phyloP scores from a whole-genome alignment of 1,140 invertebrate genomes.

The Lethrus apterus region DNA sequence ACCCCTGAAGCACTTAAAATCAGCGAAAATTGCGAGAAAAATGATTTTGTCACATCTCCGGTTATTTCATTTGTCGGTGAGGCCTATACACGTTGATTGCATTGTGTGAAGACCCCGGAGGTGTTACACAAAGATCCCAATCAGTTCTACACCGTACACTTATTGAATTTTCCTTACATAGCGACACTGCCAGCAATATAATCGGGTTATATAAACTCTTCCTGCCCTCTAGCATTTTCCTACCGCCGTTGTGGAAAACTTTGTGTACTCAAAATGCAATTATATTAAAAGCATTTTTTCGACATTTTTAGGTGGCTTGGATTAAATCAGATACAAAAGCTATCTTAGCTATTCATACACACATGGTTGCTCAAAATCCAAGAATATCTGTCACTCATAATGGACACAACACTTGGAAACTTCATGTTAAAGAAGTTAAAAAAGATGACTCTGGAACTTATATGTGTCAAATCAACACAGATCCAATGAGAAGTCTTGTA shows the following conservation, averaged over 20 bases:
- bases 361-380: conserved; percentile 81
- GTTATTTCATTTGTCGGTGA: conserved; percentile 25
- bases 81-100: conserved; percentile 36
- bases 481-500: conserved; percentile 84
- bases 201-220: conserved; percentile 11
- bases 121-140: conserved; percentile 39
- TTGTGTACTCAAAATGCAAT: conserved; percentile 5
- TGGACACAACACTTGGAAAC: conserved; percentile 85
- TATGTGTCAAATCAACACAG: conserved; percentile 89
- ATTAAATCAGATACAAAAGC: conserved; percentile 85
- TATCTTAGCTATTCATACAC: conserved; percentile 81
- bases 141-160: conserved; percentile 33
- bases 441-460: conserved; percentile 82
- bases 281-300: conserved; percentile 2
- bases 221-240: conserved; percentile 5
- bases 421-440: conserved; percentile 80
- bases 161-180: conserved; percentile 16
- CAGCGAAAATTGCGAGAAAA: no score
- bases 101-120: conserved; percentile 33
- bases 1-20: no score
- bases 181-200: conserved; percentile 3
- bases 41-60: conserved; percentile 29
- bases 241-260: conserved; percentile 7
- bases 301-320: conserved; percentile 71
- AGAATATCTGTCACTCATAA: conserved; percentile 80